Evolutionary conservation across 2,113 vertebrate species (phyloP).

Genomic region (Bothrops jararaca): DNA sequence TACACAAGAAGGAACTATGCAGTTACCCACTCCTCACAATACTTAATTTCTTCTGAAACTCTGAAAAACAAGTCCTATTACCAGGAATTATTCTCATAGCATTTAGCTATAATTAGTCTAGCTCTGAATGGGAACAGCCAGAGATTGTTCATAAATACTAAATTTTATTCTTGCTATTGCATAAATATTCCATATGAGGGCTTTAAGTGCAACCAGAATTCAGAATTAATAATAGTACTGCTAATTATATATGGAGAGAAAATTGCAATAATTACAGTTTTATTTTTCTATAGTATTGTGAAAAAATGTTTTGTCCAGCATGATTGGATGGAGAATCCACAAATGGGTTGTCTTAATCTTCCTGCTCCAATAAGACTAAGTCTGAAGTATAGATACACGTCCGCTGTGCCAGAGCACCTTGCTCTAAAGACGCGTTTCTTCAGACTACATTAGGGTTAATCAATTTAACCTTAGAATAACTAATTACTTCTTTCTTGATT

Average conservation of each 20-base stretch:
- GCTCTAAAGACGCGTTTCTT: too few species aligned
- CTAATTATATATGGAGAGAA: neutral
- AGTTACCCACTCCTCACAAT: neutral
- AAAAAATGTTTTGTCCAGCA: neutral
- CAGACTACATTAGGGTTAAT: too few species aligned
- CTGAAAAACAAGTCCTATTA: neutral
- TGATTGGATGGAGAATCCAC: too few species aligned
- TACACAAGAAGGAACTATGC: neutral
- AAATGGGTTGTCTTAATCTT: too few species aligned
- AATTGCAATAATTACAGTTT: neutral
- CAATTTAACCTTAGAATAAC: too few species aligned
- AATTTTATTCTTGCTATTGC: neutral
- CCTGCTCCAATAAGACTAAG: too few species aligned
- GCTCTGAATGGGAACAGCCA: neutral
- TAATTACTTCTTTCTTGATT: too few species aligned
- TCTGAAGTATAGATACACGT: too few species aligned
- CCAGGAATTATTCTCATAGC: neutral
- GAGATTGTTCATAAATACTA: neutral
- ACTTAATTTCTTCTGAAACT: neutral
- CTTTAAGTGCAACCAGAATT: neutral
- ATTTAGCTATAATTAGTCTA: neutral
- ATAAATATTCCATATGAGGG: too few species aligned
- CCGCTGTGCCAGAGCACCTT: too few species aligned
- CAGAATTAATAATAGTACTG: neutral
- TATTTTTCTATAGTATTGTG: neutral